Evolutionary conservation across 2,113 vertebrate species (phyloP).

Genomic region (Morone saxatilis): DNA sequence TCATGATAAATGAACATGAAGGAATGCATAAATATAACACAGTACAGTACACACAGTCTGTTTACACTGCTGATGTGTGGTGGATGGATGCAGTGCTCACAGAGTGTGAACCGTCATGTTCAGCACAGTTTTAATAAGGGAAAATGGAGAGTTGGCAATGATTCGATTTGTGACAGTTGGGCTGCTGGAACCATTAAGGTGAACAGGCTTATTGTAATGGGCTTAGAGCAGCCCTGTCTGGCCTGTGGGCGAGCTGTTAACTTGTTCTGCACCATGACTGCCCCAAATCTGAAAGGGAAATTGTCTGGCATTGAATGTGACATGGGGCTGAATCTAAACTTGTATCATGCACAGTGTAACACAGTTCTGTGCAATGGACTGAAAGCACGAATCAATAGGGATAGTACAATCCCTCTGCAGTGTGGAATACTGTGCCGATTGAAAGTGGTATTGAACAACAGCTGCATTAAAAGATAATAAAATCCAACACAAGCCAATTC

Average conservation of each 20-base stretch:
- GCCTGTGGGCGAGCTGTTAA: constrained; percentile 62
- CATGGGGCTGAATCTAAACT: constrained; percentile 57
- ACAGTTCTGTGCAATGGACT: constrained; percentile 15
- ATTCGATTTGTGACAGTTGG: constrained; percentile 78
- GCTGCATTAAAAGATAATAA: constrained; percentile 42
- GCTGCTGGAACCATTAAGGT: constrained; percentile 73
- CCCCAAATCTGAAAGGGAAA: constrained; percentile 57
- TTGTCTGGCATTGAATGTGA: constrained; percentile 49
- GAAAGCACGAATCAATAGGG: constrained; percentile 32
- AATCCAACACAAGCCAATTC: constrained; percentile 47
- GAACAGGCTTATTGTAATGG: constrained; percentile 77
- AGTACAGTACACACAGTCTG: not conserved
- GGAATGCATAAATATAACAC: constrained; percentile 4
- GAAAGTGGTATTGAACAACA: constrained; percentile 47
- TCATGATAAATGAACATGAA: constrained; percentile 17
- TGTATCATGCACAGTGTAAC: constrained; percentile 18
- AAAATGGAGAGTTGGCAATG: constrained; percentile 74
- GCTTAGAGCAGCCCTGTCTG: constrained; percentile 69
- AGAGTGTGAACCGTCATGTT: constrained; percentile 46
- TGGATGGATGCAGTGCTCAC: constrained; percentile 32
- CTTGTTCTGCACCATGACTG: constrained; percentile 45
- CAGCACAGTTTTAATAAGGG: constrained; percentile 66
- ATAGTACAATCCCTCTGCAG: constrained; percentile 26
- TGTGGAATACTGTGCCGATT: constrained; percentile 37
- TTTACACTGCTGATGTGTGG: constrained; percentile 43